Percentiles rank a stretch among this genome's conserved stretches.
phyloP scores from a whole-genome alignment of 2,113 vertebrate species.

The Macrotis lagotis region DNA sequence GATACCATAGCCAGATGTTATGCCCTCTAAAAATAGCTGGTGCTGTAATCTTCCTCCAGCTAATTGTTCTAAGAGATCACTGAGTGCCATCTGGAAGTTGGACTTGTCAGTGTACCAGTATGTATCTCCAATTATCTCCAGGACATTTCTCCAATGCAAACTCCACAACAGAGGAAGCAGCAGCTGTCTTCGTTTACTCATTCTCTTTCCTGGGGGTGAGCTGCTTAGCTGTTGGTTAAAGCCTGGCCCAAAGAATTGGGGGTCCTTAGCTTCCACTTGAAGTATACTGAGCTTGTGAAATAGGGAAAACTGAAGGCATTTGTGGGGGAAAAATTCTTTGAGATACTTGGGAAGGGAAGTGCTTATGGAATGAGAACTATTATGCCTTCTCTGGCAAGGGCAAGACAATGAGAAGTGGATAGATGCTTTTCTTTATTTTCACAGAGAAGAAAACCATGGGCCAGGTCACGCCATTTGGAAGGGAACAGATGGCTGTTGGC shows the following conservation, averaged over 20 bases:
- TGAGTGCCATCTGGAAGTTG: slow-evolving; percentile 20
- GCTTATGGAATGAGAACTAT: not conserved
- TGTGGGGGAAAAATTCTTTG: not conserved
- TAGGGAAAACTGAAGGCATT: not conserved
- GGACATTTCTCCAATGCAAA: slow-evolving; percentile 13
- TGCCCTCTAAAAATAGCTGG: slow-evolving; percentile 18
- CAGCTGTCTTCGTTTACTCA: slow-evolving; percentile 6
- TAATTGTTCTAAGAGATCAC: slow-evolving; percentile 14
- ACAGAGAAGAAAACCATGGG: not conserved
- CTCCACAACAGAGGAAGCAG: slow-evolving; percentile 11
- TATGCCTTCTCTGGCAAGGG: not conserved
- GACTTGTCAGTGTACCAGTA: slow-evolving; percentile 17
- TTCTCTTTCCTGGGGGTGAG: not conserved
- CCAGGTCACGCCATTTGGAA: not conserved
- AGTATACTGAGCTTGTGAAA: not conserved
- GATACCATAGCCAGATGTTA: slow-evolving; percentile 19
- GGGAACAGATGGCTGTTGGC: not conserved
- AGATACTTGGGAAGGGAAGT: not conserved
- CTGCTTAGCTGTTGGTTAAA: not conserved
- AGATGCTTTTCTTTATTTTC: not conserved
- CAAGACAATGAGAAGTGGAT: not conserved
- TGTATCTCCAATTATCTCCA: slow-evolving; percentile 16
- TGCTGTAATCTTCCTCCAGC: slow-evolving; percentile 9
- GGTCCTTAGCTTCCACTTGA: not conserved
- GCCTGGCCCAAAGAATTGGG: not conserved